A percentile compares a stretch with the other conserved stretches of the same genome.
Conservation (phyloP, 2,113 vertebrate genomes). For the Macroglossus sobrinus region DNA sequence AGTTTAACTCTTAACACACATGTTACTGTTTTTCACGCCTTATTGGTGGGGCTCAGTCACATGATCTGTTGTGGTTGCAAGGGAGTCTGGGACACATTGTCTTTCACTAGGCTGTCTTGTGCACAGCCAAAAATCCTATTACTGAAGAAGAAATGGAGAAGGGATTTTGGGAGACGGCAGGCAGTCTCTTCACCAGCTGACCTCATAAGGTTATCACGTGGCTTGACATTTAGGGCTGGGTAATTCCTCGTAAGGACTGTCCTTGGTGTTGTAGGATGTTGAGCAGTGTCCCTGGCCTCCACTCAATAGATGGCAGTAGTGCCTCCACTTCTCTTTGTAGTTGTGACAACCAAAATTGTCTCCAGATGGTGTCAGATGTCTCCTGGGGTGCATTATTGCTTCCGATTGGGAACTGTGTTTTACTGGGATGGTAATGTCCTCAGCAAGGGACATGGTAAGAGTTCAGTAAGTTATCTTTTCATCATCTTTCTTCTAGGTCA, state of each 20-base stretch:
- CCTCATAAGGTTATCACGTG: background rate
- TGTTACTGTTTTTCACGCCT: rapidly evolving
- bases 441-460: rapidly evolving
- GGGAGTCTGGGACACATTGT: background rate
- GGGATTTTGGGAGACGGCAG: background rate
- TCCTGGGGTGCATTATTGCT: background rate
- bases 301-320: background rate
- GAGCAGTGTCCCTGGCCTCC: background rate
- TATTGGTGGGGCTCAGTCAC: background rate
- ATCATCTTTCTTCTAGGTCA: slow-evolving; percentile 80
- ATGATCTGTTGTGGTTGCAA: background rate
- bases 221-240: background rate
- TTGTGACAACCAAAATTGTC: rapidly evolving
- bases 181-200: background rate
- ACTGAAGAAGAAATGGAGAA: background rate
- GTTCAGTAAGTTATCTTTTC: background rate
- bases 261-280: rapidly evolving
- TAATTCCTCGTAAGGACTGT: background rate
- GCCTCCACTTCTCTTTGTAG: too few relatives aligned
- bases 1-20: background rate
- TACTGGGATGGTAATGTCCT: background rate
- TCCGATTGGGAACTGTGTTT: background rate
- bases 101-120: background rate
- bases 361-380: background rate
- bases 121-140: background rate